Conservation (phyloP, 1,140 invertebrate species). For the Nomia melanderi region DNA sequence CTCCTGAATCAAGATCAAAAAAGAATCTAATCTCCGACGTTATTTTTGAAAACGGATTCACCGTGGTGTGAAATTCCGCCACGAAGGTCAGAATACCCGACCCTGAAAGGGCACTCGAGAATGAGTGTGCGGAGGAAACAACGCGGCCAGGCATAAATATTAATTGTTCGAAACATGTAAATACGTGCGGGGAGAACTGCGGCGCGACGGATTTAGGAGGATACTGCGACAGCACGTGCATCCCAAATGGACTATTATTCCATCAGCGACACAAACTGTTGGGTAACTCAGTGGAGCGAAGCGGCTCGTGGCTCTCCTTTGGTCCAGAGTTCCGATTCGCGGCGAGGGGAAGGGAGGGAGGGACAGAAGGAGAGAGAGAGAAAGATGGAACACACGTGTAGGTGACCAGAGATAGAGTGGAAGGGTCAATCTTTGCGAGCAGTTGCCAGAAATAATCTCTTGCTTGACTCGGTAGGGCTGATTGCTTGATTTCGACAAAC, state of each 20-base stretch:
- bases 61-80: background rate
- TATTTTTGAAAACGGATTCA: background rate
- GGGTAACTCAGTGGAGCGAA: conserved; percentile 74
- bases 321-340: background rate
- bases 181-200: conserved; percentile 65
- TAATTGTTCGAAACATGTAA: conserved; percentile 79
- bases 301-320: conserved; percentile 53
- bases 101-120: conserved; percentile 38
- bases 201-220: conserved; percentile 50
- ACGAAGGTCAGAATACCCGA: conserved; percentile 2
- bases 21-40: background rate
- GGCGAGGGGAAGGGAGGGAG: background rate
- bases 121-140: conserved; percentile 1
- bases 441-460: conserved; percentile 69
- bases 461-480: conserved; percentile 51
- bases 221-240: conserved; percentile 75
- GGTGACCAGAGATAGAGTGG: conserved; percentile 19
- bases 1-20: background rate
- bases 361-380: background rate
- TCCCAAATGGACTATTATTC: conserved; percentile 80
- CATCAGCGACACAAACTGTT: conserved; percentile 78
- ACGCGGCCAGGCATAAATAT: conserved; percentile 74
- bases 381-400: background rate
- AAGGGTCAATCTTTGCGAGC: conserved; percentile 65
- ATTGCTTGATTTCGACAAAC: conserved; percentile 75